These are phyloP conservation scores for Noctilio leporinus DNA, from an alignment of 2,113 vertebrate genomes.

Conservation along the genomic window DNA sequence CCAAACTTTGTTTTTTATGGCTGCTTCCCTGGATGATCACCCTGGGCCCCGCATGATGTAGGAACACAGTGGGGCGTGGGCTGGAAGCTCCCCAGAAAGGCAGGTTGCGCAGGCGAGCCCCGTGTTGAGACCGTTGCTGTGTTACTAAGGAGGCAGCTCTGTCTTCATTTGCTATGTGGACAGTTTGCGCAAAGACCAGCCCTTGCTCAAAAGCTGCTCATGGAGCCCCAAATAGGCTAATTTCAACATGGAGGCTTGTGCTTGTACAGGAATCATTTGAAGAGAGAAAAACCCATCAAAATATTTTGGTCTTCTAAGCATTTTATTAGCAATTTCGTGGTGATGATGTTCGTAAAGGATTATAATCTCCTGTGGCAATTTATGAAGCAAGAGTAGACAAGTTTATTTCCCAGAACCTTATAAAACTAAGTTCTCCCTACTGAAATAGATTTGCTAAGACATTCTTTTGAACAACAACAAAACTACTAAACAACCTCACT, in stretches of 20 bases:
- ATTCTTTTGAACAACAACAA: background rate
- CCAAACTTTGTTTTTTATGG: background rate
- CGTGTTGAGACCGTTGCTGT: background rate
- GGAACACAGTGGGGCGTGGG: background rate
- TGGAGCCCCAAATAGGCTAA: background rate
- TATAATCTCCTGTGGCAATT: background rate
- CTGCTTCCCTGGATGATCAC: background rate
- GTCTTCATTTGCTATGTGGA: background rate
- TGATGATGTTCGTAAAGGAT: background rate
- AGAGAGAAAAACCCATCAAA: background rate
- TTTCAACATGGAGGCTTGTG: background rate
- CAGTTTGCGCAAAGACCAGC: background rate
- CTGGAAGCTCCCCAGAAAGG: background rate
- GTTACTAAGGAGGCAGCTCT: background rate
- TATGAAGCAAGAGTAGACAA: background rate
- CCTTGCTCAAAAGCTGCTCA: background rate
- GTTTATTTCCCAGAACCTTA: background rate
- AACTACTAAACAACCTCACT: background rate
- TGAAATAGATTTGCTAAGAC: background rate
- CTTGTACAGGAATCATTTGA: background rate
- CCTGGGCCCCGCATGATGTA: background rate
- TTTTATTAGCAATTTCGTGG: conserved; percentile 5
- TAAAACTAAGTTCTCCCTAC: background rate
- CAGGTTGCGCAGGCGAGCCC: background rate
- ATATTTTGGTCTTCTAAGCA: background rate